These are phyloP conservation scores for Teleiodes luculella DNA, from an alignment of 2,888 invertebrate species.

Conservation along the genomic window DNA sequence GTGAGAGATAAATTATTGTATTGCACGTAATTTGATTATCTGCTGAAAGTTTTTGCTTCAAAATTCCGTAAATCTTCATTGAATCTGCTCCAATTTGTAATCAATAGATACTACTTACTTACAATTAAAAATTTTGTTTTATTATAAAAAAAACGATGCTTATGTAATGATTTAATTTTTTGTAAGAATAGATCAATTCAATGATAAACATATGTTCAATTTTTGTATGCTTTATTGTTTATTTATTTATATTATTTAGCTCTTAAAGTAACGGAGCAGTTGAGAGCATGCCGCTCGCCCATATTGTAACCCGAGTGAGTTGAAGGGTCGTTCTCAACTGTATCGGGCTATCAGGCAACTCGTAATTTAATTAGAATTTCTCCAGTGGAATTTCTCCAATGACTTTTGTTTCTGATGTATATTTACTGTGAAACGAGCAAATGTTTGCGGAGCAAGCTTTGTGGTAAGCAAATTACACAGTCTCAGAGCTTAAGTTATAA, in stretches of 20 bases:
- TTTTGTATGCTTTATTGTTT: background rate
- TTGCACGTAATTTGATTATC: too few species aligned
- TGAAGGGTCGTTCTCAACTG: slow-evolving; percentile 53
- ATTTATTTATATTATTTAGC: background rate
- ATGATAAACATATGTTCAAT: too few species aligned
- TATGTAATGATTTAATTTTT: too few species aligned
- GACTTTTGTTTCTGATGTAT: slow-evolving; percentile 54
- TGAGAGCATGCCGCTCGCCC: slow-evolving; percentile 30
- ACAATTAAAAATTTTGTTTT: too few species aligned
- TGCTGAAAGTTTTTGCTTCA: too few species aligned
- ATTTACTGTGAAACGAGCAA: slow-evolving; percentile 41
- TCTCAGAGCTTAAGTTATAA: background rate
- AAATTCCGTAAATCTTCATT: too few species aligned
- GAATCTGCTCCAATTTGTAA: too few species aligned
- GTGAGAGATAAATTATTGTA: too few species aligned
- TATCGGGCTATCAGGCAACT: slow-evolving; percentile 33
- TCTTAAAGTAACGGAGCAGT: background rate
- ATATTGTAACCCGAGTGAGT: slow-evolving; percentile 60
- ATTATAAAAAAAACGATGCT: too few species aligned
- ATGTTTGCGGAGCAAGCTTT: slow-evolving; percentile 26
- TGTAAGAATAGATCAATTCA: too few species aligned
- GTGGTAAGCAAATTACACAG: background rate
- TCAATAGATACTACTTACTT: too few species aligned
- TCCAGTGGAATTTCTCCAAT: slow-evolving; percentile 58
- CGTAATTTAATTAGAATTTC: slow-evolving; percentile 64